Base-by-base conservation (phyloP, 2,113 vertebrate genomes). In the Accipiter virgatus region DNA sequence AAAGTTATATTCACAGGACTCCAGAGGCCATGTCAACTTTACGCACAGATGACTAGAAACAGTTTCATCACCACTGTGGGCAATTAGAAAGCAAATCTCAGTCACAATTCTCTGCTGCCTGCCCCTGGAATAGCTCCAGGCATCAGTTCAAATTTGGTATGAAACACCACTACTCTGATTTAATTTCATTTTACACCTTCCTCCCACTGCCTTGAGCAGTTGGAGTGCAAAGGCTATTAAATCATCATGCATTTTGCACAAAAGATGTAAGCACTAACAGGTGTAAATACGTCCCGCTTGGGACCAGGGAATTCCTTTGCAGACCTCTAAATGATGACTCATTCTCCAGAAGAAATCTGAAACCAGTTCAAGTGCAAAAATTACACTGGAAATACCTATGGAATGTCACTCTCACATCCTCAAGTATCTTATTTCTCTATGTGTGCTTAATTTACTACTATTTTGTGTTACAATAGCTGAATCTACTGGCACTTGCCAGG, bases 111-210 rank as follows among this genome's bases (percentile, higher is more conserved):
- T 97, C 84, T 92, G 78, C 59, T 87, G 91, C 89, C 52, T 75
- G 87, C 77, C 87, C 84, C 86, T 97, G 93, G 95, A 93, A 93
- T 56, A 70, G 62, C 94, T 96, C 91, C 91, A 94, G 94, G 95
- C 96, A 96, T 92, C 87, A 83, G 87, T 61, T 94, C 71, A 83
- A 58, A 94, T 90, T 86, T 85, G 45, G 61, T 88, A 95, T 90
- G 89, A 93, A 96, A 93, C 91, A 90, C 95, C 75, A 78, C 32
- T 58, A 40, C 78, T 91, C 50, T 66, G 84, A 96, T 94, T 92
- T 96, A 94, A 97, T 95, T 96, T 94, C 48, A 82, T 90, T 88
- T 96, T 94, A 96, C 89, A 96, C 94, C 81, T 95, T 93, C 79
- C 63, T 91, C 87, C 87, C 58, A 45, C 81, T 91, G 95, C 94